phyloP scores from a whole-genome alignment of 2,113 vertebrate genomes.

The Neodon shergylaensis region DNA sequence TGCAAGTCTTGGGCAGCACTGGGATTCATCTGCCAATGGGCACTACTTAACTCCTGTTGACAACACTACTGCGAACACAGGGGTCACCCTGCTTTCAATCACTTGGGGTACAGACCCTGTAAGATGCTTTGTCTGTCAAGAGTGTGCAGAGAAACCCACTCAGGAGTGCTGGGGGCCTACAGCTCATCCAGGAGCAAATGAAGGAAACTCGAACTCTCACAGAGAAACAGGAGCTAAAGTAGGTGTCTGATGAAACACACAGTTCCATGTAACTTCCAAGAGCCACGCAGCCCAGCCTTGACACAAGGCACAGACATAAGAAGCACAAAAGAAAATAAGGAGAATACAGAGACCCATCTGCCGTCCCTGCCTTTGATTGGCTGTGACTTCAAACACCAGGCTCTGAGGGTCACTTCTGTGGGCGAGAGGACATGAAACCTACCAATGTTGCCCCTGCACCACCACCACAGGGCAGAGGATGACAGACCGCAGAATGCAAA shows the following conservation, averaged over 20 bases:
- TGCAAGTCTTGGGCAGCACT: neutral
- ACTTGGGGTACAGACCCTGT: rapidly evolving
- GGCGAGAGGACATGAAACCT: neutral
- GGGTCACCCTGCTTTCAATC: rapidly evolving
- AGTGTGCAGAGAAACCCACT: too few species aligned
- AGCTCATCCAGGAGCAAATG: neutral
- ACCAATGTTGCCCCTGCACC: neutral
- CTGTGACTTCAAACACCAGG: neutral
- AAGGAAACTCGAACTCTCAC: rapidly evolving
- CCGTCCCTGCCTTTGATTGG: neutral
- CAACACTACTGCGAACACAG: rapidly evolving
- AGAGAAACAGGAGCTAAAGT: neutral
- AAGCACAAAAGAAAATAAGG: rapidly evolving
- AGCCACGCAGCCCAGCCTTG: rapidly evolving
- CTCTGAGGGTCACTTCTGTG: neutral
- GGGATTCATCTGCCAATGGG: rapidly evolving
- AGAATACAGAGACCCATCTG: neutral
- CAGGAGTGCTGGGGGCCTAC: neutral
- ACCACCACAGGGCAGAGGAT: neutral
- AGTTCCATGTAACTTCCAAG: neutral
- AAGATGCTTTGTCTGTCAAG: neutral
- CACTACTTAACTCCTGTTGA: too few species aligned
- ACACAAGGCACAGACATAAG: neutral
- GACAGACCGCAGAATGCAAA: neutral
- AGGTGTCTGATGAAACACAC: rapidly evolving